phyloP scores from a whole-genome alignment of 2,797 vertebrate species.

The Rhabdomys pumilio region DNA sequence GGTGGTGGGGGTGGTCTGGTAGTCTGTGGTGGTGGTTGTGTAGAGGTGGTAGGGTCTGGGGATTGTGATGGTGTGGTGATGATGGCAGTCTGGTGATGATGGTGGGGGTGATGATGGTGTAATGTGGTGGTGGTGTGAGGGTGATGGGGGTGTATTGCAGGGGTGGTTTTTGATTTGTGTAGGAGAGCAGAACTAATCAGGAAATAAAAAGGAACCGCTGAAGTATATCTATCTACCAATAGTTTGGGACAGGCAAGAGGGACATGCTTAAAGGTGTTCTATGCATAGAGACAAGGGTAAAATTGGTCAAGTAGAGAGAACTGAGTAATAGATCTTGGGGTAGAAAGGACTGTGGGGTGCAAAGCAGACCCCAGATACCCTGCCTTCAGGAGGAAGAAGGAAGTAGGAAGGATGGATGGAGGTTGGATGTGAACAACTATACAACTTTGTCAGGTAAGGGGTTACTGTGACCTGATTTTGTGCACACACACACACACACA shows the following conservation, averaged over 20 bases:
- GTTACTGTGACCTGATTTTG: not conserved
- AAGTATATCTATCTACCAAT: not conserved
- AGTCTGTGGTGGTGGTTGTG: not conserved
- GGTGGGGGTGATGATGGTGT: not conserved
- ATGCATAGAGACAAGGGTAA: not conserved
- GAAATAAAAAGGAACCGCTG: not conserved
- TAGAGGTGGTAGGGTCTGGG: not conserved
- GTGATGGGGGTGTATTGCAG: not conserved
- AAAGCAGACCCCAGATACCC: not conserved
- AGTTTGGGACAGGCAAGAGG: not conserved
- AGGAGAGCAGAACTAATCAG: not conserved
- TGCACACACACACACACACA: not conserved
- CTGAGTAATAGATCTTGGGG: not conserved
- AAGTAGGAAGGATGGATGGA: not conserved
- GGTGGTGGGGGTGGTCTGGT: not conserved
- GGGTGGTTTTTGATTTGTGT: not conserved
- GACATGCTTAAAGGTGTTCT: not conserved
- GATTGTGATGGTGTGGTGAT: not conserved
- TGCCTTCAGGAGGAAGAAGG: not conserved
- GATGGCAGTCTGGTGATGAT: not conserved
- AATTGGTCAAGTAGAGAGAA: not conserved
- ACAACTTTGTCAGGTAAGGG: not conserved
- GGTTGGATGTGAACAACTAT: not conserved
- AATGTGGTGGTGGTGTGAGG: too few relatives aligned
- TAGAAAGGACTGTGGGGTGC: not conserved